phyloP scores from a whole-genome alignment of 2,797 vertebrate species.

The Paguma larvata region DNA sequence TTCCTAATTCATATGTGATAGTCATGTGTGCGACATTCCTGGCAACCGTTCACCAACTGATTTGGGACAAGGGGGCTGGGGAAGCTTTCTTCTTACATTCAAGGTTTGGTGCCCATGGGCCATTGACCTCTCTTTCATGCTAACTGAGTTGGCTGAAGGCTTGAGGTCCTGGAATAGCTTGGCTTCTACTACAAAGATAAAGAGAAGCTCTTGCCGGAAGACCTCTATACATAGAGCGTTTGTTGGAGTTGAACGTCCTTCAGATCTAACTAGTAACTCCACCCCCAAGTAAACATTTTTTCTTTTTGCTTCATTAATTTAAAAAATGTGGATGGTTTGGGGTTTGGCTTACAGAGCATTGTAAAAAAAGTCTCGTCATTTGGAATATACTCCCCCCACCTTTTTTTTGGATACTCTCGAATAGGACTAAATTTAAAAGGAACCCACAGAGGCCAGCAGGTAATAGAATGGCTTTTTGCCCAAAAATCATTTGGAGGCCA shows the following conservation, averaged over 20 bases:
- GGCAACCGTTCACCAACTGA: not conserved
- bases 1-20: not conserved
- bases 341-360: constrained; percentile 22
- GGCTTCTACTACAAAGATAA: not conserved
- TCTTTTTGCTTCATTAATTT: constrained; percentile 53
- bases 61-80: not conserved
- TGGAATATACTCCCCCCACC: not conserved
- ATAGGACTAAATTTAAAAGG: constrained; percentile 43
- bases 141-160: not conserved
- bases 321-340: not conserved
- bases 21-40: not conserved
- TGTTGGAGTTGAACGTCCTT: not conserved
- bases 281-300: not conserved
- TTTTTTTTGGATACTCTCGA: not conserved
- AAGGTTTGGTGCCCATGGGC: not conserved
- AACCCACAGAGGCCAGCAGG: not conserved
- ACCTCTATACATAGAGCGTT: not conserved
- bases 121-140: not conserved
- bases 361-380: constrained; percentile 28
- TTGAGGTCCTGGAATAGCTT: not conserved
- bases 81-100: not conserved
- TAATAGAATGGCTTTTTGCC: constrained; percentile 33
- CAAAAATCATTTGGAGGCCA: constrained; percentile 3
- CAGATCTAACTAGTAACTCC: not conserved
- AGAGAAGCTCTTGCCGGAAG: not conserved